Evolutionary conservation across 2,888 invertebrate genomes (phyloP).

Genomic region (Lamproptera curius): DNA sequence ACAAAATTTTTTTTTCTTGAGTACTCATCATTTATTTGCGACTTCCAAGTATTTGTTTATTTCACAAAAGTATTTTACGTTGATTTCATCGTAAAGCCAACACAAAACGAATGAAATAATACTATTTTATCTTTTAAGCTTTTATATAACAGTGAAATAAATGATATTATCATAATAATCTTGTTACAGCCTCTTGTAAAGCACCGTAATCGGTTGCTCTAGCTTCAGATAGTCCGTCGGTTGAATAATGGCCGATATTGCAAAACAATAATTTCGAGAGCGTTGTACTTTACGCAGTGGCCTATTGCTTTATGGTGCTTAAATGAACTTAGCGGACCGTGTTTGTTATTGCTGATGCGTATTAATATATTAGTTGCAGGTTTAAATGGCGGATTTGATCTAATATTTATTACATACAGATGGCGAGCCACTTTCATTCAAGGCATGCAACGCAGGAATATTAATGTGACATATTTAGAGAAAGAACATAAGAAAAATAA

Average conservation of each 20-base stretch:
- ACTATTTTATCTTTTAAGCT: not conserved
- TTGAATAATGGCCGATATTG: constrained; percentile 33
- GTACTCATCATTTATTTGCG: too few relatives aligned
- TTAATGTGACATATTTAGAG: too few relatives aligned
- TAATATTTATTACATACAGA: too few relatives aligned
- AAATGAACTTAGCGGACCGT: constrained; percentile 28
- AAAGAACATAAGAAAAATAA: too few relatives aligned
- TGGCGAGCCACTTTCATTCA: too few relatives aligned
- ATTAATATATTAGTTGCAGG: constrained; percentile 13
- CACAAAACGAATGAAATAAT: too few relatives aligned
- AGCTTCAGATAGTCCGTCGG: constrained; percentile 8
- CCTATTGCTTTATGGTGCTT: constrained; percentile 27
- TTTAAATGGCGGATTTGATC: constrained; percentile 1
- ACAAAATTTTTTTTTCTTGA: too few relatives aligned
- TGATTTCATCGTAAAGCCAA: not conserved
- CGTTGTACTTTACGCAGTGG: constrained; percentile 29
- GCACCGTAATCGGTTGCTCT: not conserved
- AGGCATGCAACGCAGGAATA: too few relatives aligned
- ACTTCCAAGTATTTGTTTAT: not conserved
- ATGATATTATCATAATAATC: not conserved
- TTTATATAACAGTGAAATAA: not conserved
- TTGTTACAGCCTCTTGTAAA: not conserved
- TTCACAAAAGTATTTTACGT: not conserved
- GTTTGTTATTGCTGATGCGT: constrained; percentile 10
- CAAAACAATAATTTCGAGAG: constrained; percentile 32